Evolutionary conservation across 2,888 invertebrate genomes (phyloP).

Genomic region (Onchidella celtica): DNA sequence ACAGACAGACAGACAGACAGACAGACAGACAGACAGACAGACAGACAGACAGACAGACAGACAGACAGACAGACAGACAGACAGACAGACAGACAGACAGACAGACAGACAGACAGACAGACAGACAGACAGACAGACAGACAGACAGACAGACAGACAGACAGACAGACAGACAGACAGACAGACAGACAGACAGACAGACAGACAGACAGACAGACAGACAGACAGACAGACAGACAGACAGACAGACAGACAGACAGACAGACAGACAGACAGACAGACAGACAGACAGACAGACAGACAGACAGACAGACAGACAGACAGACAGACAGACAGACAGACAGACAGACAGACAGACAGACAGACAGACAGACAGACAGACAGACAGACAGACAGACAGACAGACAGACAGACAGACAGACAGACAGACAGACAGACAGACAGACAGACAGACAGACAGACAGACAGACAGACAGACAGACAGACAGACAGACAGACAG

Average conservation of each 20-base stretch:
- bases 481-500: slow-evolving; percentile 38
- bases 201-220: not conserved
- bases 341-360: slow-evolving; percentile 9
- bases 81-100: slow-evolving; percentile 11
- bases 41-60: slow-evolving; percentile 2
- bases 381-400: slow-evolving; percentile 34
- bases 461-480: slow-evolving; percentile 40
- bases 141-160: slow-evolving; percentile 4
- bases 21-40: not conserved
- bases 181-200: not conserved
- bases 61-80: slow-evolving; percentile 15
- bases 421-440: slow-evolving; percentile 34
- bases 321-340: not conserved
- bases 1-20: slow-evolving; percentile 14
- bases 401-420: slow-evolving; percentile 36
- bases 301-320: not conserved
- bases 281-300: not conserved
- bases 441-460: slow-evolving; percentile 22
- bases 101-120: not conserved
- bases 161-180: not conserved
- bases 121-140: not conserved
- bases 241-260: not conserved
- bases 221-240: not conserved
- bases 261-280: not conserved
- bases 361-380: slow-evolving; percentile 28